These are phyloP conservation scores for Tipula unca DNA, from an alignment of 2,888 invertebrate species.

Conservation along the genomic window DNA sequence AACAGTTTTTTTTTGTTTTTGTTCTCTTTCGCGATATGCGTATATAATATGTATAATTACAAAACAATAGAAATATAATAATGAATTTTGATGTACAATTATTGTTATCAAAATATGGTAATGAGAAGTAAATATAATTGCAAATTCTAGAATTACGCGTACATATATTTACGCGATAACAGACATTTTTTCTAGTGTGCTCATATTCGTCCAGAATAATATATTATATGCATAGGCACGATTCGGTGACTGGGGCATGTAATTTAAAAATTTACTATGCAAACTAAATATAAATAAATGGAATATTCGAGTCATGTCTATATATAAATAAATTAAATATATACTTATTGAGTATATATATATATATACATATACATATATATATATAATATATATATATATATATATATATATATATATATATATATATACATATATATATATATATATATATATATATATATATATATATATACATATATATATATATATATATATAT, in stretches of 20 bases:
- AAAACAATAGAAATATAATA: neutral
- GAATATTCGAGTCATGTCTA: too few relatives aligned
- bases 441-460: too few relatives aligned
- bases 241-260: neutral
- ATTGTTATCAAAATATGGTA: neutral
- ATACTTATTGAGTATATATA: too few relatives aligned
- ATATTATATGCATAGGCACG: neutral
- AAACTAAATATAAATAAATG: neutral
- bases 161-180: neutral
- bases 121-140: neutral
- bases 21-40: neutral
- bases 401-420: too few relatives aligned
- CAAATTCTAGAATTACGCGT: neutral
- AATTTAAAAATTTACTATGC: neutral
- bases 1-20: neutral
- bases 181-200: neutral
- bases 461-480: too few relatives aligned
- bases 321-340: too few relatives aligned
- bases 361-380: too few relatives aligned
- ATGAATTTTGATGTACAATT: neutral
- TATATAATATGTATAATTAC: neutral
- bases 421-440: too few relatives aligned
- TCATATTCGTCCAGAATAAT: neutral
- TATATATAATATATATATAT: too few relatives aligned
- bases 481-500: too few relatives aligned